Evolutionary conservation across 2,113 vertebrate species (phyloP).

Genomic region (Pipa parva): DNA sequence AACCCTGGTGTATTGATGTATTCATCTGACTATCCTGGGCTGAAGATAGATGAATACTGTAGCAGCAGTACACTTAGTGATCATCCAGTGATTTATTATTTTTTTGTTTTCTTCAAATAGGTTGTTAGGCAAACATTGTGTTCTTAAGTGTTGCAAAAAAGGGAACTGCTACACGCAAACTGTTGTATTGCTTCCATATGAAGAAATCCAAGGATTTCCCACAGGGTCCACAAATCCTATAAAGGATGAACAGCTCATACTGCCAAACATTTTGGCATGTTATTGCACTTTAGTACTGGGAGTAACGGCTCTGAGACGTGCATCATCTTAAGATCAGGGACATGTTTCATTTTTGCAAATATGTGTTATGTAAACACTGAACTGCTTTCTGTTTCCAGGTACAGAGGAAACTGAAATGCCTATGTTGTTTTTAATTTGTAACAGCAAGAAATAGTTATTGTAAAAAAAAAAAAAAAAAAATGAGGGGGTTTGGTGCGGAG

Average conservation of each 20-base stretch:
- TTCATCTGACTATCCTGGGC: no score
- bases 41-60: no score
- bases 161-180: neutral
- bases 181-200: conserved; percentile 25
- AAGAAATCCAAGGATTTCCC: conserved; percentile 14
- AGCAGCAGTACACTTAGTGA: no score
- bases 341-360: conserved; percentile 1
- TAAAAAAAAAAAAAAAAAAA: no score
- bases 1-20: no score
- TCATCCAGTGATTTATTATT: no score
- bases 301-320: conserved; percentile 18
- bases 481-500: no score
- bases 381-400: neutral
- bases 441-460: no score
- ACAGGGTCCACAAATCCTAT: conserved; percentile 4
- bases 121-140: neutral
- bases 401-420: neutral
- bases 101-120: no score
- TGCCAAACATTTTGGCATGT: conserved; percentile 20
- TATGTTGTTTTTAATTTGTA: neutral
- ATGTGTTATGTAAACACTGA: neutral
- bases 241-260: conserved; percentile 7
- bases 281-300: conserved; percentile 19
- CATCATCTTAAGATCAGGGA: neutral
- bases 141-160: neutral